Base-by-base conservation (phyloP, 2,113 vertebrate species). In the Indri indri region DNA sequence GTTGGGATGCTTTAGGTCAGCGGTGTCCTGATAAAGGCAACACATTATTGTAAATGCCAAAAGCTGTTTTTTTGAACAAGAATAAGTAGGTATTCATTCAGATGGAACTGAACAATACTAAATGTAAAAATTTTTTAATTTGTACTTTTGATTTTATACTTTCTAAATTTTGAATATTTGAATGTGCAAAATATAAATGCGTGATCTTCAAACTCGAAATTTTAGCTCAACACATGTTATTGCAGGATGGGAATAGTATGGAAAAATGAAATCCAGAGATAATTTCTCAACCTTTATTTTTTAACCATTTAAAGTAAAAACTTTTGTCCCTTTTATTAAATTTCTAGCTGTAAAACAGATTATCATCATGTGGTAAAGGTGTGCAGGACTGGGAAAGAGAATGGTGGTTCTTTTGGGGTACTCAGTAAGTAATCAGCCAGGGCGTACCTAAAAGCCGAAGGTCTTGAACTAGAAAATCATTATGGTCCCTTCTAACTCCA, bases 301-400 rank as follows among this genome's bases (percentile, higher is more conserved):
- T 96, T 93, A 84, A 80, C 7, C 22, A 57, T 86, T 94, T 65
- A 63, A 81, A 80, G 34, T 42, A 92, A 80, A 89, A 89, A 37
- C 23, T 45, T 90, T 80, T 32, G 16, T 77, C 45, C 23, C 25
- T 96, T 88, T 1, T 45, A 50, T 63, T 73, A 87, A 74, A 57
- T 54, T 5, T 73, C 52, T 52, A 45, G 10, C 42, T 90, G 25
- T 79, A 22, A 66, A 89, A 52, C 3, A 45, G 9, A 71, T 63
- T 3, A 87, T 7, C 14, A 79, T 65, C 17, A 34, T 76, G 14
- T 91, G 30, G 8, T 71, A 88, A 90, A 82, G 63, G 17, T 70
- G n/a, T 50, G 20, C 17, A 32, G 79, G 9, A 87, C 3, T 61
- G 88, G 25, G 70, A 80, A 63, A 84, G 45, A 90, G 8, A 74